Evolutionary conservation across 2,888 invertebrate genomes (phyloP), one percentile per base, ranked within the genome.

Genomic region (Pandemis heparana): DNA sequence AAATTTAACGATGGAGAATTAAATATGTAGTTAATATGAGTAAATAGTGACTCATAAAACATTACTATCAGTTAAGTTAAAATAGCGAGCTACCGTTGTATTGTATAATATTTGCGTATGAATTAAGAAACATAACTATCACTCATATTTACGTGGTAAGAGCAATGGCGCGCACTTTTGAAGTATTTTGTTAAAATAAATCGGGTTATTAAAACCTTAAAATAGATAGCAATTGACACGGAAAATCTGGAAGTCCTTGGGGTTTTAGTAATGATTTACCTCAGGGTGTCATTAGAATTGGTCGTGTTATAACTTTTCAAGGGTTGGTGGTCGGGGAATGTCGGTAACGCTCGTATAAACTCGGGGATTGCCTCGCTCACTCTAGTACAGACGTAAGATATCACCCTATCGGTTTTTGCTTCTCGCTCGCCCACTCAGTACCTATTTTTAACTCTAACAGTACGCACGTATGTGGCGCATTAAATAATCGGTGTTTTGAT

Each of bases 391-490:
- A 77, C 71, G 71, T 73, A 80, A 78, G 80, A 74, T 80, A 81
- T 82, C 82, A 84, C 82, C 83, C 85, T 92, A 92, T 93, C 88
- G 92, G 92, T 92, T 92, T 92, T 92, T 86, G 85, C 79, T 76
- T 81, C 81, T 80, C 79, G 76, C 75, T 79, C 81, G 56, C 69
- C 56, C 74, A 51, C 79, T 82, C 90, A 93, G 94, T 94, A 85
- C 83, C 81, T 92, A 92, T 90, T 92, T 93, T 85, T 92, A 90
- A 82, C 87, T 83, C 80, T 83, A 76, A 75, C 70, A 70, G 85
- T 84, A 83, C 38, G 78, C 83, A 87, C 89, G 94, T 91, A 76
- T 81, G 70, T 51, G 62, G 62, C 72, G 65, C 74, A 75, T 79
- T 76, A 75, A 79, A 78, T 75, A 77, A 75, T 83, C 85, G 81